A percentile compares a stretch with the other conserved stretches of the same genome.
Conservation (phyloP, 2,797 vertebrate genomes). For the Spinus pinus region DNA sequence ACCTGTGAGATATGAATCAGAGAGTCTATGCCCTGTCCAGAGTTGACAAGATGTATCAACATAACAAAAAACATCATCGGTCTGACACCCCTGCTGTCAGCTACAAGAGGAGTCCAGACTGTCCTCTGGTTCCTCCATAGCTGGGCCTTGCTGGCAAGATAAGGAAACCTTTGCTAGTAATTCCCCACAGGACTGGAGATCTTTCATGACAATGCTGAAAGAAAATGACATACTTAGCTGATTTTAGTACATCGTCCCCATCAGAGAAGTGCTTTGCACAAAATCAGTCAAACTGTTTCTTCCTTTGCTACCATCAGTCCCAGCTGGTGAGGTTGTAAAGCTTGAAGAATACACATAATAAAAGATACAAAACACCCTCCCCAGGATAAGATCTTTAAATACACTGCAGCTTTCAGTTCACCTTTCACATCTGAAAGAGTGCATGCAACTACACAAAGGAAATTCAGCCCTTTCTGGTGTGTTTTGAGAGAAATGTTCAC, state of each 20-base stretch:
- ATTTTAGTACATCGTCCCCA: background rate
- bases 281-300: background rate
- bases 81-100: background rate
- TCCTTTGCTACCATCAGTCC: background rate
- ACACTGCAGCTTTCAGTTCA: background rate
- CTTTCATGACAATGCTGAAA: background rate
- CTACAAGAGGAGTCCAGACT: background rate
- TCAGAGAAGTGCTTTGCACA: background rate
- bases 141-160: background rate
- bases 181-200: background rate
- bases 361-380: background rate
- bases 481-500: conserved; percentile 27
- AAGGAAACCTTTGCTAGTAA: background rate
- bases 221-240: background rate
- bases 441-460: background rate
- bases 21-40: background rate
- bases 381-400: background rate
- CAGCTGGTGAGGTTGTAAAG: background rate
- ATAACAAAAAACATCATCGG: background rate
- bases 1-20: conserved; percentile 20
- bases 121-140: background rate
- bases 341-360: background rate
- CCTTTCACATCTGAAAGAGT: conserved; percentile 12
- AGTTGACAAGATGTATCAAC: background rate
- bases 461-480: background rate